Conservation (phyloP, 2,113 vertebrate genomes). For the Forbesichthys papilliferus region DNA sequence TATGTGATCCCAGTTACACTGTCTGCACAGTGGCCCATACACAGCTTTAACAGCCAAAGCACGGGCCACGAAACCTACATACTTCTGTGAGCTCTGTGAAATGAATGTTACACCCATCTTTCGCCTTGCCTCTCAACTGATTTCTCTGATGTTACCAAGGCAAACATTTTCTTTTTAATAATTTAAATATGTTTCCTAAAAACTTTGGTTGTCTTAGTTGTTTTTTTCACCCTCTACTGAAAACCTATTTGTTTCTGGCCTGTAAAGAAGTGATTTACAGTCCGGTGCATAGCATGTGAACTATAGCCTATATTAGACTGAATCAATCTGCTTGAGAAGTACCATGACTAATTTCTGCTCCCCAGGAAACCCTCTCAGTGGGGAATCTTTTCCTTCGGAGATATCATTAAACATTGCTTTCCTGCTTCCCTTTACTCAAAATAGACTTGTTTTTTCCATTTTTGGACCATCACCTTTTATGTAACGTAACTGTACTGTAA, state of each 20-base stretch:
- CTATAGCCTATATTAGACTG: slow-evolving; percentile 13
- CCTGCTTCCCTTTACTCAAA: slow-evolving; percentile 28
- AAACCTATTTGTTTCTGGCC: slow-evolving; percentile 31
- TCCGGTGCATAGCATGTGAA: slow-evolving; percentile 21
- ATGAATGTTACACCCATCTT: no score
- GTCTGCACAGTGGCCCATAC: no score
- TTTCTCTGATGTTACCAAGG: no score
- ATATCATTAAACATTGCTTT: slow-evolving; percentile 44
- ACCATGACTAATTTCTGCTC: slow-evolving; percentile 50
- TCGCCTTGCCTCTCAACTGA: no score
- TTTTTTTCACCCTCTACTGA: no score
- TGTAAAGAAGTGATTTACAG: slow-evolving; percentile 55
- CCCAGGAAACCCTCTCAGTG: slow-evolving; percentile 57
- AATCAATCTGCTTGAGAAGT: slow-evolving; percentile 29
- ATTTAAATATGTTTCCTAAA: slow-evolving; percentile 47
- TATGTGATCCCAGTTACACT: no score
- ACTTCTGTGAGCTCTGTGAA: no score
- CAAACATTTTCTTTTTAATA: background rate
- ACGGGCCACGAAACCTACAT: no score
- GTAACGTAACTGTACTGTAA: slow-evolving; percentile 22
- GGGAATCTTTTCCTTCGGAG: slow-evolving; percentile 35
- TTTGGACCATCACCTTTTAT: slow-evolving; percentile 27
- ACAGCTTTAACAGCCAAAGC: no score
- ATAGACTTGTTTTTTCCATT: background rate
- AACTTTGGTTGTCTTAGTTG: slow-evolving; percentile 25